Percentiles rank a stretch among this genome's conserved stretches.
These are phyloP conservation scores for Symphodus melops DNA, from an alignment of 2,113 vertebrate species.

Conservation along the genomic window DNA sequence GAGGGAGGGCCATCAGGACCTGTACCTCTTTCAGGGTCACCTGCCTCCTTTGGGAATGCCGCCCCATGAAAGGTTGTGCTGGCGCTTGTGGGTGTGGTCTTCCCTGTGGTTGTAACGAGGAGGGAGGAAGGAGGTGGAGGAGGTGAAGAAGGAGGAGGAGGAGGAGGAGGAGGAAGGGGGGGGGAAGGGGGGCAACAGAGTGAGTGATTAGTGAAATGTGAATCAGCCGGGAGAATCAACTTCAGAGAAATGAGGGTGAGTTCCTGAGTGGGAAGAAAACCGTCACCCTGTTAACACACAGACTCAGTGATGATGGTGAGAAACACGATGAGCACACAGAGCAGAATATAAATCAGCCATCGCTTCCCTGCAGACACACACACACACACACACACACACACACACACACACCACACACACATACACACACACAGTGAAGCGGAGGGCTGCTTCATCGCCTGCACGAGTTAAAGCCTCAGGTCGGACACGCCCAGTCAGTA, in stretches of 20 bases:
- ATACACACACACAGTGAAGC: too few species aligned
- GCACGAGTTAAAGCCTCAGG: too few species aligned
- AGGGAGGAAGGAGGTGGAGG: slow-evolving; percentile 54
- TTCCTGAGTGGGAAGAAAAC: slow-evolving; percentile 47
- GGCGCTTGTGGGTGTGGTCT: slow-evolving; percentile 86
- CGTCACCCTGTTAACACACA: slow-evolving; percentile 52
- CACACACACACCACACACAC: too few species aligned
- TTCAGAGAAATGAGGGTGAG: slow-evolving; percentile 66
- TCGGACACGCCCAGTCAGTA: too few species aligned
- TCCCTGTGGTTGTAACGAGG: slow-evolving; percentile 85
- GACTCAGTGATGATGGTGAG: slow-evolving; percentile 41
- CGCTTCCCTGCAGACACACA: slow-evolving; percentile 5
- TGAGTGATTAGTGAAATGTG: slow-evolving; percentile 82
- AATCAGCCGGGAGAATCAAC: slow-evolving; percentile 67
- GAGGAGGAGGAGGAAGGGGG: slow-evolving; percentile 23
- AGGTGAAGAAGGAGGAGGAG: slow-evolving; percentile 16
- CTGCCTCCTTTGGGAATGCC: slow-evolving; percentile 82
- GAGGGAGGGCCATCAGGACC: slow-evolving; percentile 83
- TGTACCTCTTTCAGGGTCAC: slow-evolving; percentile 85
- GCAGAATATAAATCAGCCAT: slow-evolving; percentile 14
- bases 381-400: too few species aligned
- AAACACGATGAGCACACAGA: slow-evolving; percentile 50
- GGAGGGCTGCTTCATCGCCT: too few species aligned
- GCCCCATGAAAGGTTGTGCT: slow-evolving; percentile 83
- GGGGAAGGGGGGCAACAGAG: slow-evolving; percentile 75